Base-by-base conservation (phyloP, 2,797 vertebrate species). In the Glossophaga mutica region DNA sequence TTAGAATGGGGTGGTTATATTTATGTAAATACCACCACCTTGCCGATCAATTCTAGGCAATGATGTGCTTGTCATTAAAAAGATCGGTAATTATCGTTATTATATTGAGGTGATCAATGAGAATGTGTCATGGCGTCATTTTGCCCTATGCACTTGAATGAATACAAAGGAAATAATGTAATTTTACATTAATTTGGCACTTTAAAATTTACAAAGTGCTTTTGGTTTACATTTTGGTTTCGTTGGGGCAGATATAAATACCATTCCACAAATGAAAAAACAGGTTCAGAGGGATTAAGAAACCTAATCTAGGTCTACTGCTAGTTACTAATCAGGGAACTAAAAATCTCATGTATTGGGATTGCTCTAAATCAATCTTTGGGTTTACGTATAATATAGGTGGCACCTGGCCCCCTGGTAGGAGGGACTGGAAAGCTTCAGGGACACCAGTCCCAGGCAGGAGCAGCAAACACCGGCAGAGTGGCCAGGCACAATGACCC, bases 61-160 rank as follows among this genome's bases (percentile, higher is more conserved):
- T 90, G 71, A 91, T n/a, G 18, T 16, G 32, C 52, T 96, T 81
- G 48, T 87, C 86, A 90, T 87, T 96, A 90, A 86, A 94, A 94
- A 93, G 29, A 44, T 55, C 37, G 57, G 34, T 70, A 95, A 93
- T 95, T 81, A 87, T 84, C n/a, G 57, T 89, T 89, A 90, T 95
- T 91, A 46, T 55, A 50, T 91, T 44, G 42, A 96, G 62, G 26
- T 71, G 50, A 92, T 91, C 95, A 68, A 78, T 96, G 79, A 87
- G 29, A 88, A 37, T 32, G 16, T 87, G 84, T 76, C 86, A 79
- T 62, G 44, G 83, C 37, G 37, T 92, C 71, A 24, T 39, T 83
- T 32, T 67, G 24, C 62, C 9, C 29, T 85, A 2, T 78, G 87
- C 24, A 71, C 84, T 93, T 91, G 68, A 39, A 83, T 71, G 65